These are phyloP conservation scores for Murina feae DNA, from an alignment of 2,113 vertebrate species.

Conservation along the genomic window DNA sequence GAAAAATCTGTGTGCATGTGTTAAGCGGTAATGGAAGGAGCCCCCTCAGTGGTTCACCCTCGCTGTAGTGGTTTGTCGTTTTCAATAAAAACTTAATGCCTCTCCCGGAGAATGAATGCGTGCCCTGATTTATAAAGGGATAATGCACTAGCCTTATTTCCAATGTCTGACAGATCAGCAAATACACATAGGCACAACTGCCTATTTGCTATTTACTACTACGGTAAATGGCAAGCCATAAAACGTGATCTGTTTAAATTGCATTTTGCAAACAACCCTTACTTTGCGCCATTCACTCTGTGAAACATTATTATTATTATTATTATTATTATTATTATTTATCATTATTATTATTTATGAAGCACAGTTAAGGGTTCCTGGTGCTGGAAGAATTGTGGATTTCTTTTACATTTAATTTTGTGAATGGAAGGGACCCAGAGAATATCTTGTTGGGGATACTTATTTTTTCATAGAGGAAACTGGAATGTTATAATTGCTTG, in stretches of 20 bases:
- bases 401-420: slow-evolving; percentile 62
- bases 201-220: slow-evolving; percentile 72
- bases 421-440: not conserved
- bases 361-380: slow-evolving; percentile 40
- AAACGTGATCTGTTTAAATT: slow-evolving; percentile 73
- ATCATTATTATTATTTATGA: slow-evolving; percentile 73
- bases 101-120: slow-evolving; percentile 50
- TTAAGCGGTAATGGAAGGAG: slow-evolving; percentile 47
- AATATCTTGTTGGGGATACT: slow-evolving; percentile 41
- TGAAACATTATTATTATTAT: slow-evolving; percentile 70
- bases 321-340: slow-evolving; percentile 77
- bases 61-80: slow-evolving; percentile 52
- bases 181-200: slow-evolving; percentile 67
- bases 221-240: slow-evolving; percentile 64
- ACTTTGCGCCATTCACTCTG: slow-evolving; percentile 39
- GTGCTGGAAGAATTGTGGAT: slow-evolving; percentile 41
- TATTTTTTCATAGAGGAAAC: slow-evolving; percentile 42
- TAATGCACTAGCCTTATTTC: slow-evolving; percentile 60
- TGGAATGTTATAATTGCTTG: slow-evolving; percentile 29
- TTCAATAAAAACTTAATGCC: slow-evolving; percentile 67
- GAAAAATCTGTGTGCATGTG: slow-evolving; percentile 11
- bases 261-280: slow-evolving; percentile 69
- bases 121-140: slow-evolving; percentile 63
- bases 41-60: slow-evolving; percentile 25
- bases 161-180: slow-evolving; percentile 72